Base-by-base conservation (phyloP, 1,140 invertebrate species). In the Onthophagus taurus region DNA sequence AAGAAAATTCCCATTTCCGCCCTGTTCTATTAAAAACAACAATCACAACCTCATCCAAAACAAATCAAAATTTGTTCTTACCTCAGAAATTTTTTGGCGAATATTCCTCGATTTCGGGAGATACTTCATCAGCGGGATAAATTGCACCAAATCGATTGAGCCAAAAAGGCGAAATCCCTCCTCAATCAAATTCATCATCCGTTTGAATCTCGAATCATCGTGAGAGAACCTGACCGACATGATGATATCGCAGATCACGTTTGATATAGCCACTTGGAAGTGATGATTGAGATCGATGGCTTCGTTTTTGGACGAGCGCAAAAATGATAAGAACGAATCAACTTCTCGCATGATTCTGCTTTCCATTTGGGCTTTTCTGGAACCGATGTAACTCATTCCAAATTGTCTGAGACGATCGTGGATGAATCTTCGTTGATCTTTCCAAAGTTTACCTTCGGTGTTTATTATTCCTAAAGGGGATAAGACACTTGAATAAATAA, bases 391-490 rank as follows among this genome's bases (percentile, higher is more conserved):
- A 42, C 85, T 89, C 80, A 92, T 89, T 8, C 94, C 93, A 51
- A 97, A 91, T 52, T 84, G 78, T 20, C 90, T 72, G 2, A 97
- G 71, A 43, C 88, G 82, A 47, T 88, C 81, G 54, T 96, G 87
- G 9, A 96, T 71, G 69, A 96, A 97, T 47, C 81, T 77, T 39
- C 93, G 72, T 61, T 96, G 89, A 50, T 88, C 85, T 61, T 90
- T 88, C 92, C 92, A 97, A 53, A 94, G 68, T 44, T 81, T 77
- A 36, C 92, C 93, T 49, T 89, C 85, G 43, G 85, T 84, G 63
- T 93, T 93, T 52, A 95, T 80, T 47, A 95, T 81, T 54, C 92
- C 92, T 93, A 70, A 17, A 74, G 67, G 39, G 69, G 49, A 60
- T 31, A 33, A 29, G 6, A 36, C 38, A 41, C 24, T 41, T 17